phyloP scores from a whole-genome alignment of 2,797 vertebrate species.

The Perodicticus potto region DNA sequence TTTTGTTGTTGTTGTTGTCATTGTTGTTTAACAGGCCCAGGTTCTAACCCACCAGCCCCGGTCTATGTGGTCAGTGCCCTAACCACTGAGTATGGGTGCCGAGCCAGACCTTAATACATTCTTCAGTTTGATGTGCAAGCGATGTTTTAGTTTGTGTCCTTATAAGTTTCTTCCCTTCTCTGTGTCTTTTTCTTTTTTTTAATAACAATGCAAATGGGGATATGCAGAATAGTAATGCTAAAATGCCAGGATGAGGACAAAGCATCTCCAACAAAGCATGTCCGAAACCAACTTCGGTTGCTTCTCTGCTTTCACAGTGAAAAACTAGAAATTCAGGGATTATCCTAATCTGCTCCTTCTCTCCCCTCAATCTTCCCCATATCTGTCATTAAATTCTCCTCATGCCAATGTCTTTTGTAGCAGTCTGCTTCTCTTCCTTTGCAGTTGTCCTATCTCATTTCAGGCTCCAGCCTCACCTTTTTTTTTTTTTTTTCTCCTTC shows the following conservation, averaged over 20 bases:
- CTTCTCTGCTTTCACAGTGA: background rate
- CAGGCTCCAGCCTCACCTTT: background rate
- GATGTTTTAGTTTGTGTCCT: background rate
- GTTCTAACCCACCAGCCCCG: too few relatives aligned
- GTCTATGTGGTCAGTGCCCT: too few relatives aligned
- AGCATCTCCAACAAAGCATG: background rate
- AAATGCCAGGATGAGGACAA: background rate
- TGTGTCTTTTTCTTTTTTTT: background rate
- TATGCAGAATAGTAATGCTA: background rate
- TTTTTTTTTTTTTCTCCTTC: too few relatives aligned
- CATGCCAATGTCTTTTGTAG: background rate
- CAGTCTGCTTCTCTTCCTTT: background rate
- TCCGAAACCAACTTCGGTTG: background rate
- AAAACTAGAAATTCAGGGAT: background rate
- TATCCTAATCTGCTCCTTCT: background rate
- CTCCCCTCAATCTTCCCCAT: background rate
- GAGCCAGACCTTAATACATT: background rate
- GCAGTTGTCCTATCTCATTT: background rate
- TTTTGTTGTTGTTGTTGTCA: too few relatives aligned
- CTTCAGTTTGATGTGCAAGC: background rate
- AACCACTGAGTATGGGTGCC: too few relatives aligned
- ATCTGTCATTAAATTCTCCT: background rate
- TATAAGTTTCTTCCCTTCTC: background rate
- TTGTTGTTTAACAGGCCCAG: too few relatives aligned
- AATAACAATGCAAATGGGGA: background rate